Evolutionary conservation across 2,888 invertebrate genomes (phyloP).

Genomic region (Anorthoa munda): DNA sequence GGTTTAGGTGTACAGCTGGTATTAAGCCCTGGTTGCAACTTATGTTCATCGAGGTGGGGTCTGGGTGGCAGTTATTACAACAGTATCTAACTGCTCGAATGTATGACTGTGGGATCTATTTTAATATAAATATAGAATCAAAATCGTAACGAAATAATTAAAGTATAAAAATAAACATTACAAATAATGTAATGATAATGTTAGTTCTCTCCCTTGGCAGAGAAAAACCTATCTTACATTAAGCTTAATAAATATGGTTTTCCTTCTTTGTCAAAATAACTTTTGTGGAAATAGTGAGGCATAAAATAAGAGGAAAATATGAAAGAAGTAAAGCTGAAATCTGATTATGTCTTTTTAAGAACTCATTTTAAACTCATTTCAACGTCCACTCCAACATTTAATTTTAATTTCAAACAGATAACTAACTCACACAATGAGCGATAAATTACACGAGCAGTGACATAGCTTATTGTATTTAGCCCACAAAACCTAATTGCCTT

Average conservation of each 20-base stretch:
- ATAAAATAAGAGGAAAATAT: neutral
- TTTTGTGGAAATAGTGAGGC: neutral
- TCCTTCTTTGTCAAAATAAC: neutral
- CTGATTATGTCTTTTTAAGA: conserved; percentile 1
- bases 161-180: no score
- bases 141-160: neutral
- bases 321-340: neutral
- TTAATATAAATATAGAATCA: neutral
- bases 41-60: neutral
- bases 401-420: conserved; percentile 30
- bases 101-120: neutral
- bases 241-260: neutral
- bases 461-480: conserved; percentile 46
- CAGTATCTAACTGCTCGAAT: neutral
- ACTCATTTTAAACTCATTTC: conserved; percentile 3
- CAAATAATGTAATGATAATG: no score
- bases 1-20: conserved; percentile 18
- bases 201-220: no score
- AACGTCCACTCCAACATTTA: neutral
- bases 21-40: neutral
- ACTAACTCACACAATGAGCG: conserved; percentile 25
- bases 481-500: conserved; percentile 57
- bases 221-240: neutral
- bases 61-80: neutral
- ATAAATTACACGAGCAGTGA: conserved; percentile 36